Base-by-base conservation (phyloP, 2,888 invertebrate genomes). In the Drosophila lacicola region DNA sequence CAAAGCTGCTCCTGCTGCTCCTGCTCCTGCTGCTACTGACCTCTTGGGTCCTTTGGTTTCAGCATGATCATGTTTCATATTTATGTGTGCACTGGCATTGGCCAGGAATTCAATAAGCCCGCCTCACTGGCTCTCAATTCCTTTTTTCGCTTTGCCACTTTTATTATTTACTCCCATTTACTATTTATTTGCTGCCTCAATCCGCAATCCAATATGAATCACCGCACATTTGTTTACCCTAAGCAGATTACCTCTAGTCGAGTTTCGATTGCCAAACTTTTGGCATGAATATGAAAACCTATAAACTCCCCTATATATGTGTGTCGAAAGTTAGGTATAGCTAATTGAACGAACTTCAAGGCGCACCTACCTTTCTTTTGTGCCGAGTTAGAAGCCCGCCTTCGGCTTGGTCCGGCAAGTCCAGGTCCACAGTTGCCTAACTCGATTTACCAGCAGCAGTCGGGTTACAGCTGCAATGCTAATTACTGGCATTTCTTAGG, bases 21-120 rank as follows among this genome's bases (percentile, higher is more conserved):
- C 39, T 9, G 6, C 54, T 17, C 8, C 19, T 42, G 9, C 41
- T 11, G 2, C 34, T 34, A 47, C 57, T 78, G 78, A 82, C 82
- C 77, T 47, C 65, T 49, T 29, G 57, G 60, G 25, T 47, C 45
- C 54, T 56, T 41, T 29, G 19, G 46, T 14, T 37, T 19, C 41
- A 55, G 42, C 55, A 45, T 64, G 70, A 67, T 83, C 75, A 69
- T 68, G 75, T 80, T 84, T 82, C 82, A 82, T 82, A 82, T 82
- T 82, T 83, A 83, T 79, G 78, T 71, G 57, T 50, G 33, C 45
- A 29, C 19, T 63, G 56, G 49, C 49, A 42, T 21, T 57, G 51
- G 58, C 11, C 33, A 46, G 58, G 14, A 78, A 80, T 75, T 83
- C 82, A 82, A 82, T 83, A 83, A 78, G 46, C 42, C 29, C 60